Evolutionary conservation across 1,140 invertebrate genomes (phyloP).

Genomic region (Halictus rubicundus): DNA sequence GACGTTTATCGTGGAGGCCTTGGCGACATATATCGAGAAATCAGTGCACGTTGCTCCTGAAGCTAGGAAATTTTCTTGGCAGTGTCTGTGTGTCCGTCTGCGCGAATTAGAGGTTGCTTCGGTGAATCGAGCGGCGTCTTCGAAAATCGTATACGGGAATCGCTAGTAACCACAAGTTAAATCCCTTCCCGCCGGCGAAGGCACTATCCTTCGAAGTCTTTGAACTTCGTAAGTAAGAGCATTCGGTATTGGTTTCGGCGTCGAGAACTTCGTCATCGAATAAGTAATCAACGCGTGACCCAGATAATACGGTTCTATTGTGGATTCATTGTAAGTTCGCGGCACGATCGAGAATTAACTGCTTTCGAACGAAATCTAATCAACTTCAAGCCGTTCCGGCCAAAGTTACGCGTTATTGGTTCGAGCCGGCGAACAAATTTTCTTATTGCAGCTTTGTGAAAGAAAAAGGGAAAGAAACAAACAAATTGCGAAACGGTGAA

Average conservation of each 20-base stretch:
- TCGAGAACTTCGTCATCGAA: conserved; percentile 55
- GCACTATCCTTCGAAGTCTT: conserved; percentile 52
- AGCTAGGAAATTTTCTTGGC: not conserved
- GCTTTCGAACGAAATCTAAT: not conserved
- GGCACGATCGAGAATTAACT: not conserved
- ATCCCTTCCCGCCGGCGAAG: conserved; percentile 51
- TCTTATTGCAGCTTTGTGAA: too few relatives aligned
- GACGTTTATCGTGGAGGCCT: too few relatives aligned
- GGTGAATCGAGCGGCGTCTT: conserved; percentile 23
- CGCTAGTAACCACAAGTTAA: conserved; percentile 53
- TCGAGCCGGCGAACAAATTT: too few relatives aligned
- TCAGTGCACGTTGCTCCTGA: not conserved
- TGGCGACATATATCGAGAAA: too few relatives aligned
- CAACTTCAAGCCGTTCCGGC: not conserved
- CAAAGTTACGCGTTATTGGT: not conserved
- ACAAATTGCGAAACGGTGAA: too few relatives aligned
- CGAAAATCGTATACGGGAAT: conserved; percentile 49
- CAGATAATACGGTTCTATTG: conserved; percentile 51
- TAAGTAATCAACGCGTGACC: conserved; percentile 62
- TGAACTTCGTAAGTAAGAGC: conserved; percentile 50
- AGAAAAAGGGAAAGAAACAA: too few relatives aligned
- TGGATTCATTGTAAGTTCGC: conserved; percentile 28
- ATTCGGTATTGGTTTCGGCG: conserved; percentile 52
- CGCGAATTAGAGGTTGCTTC: conserved; percentile 21
- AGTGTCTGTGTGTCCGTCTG: too few relatives aligned